These are phyloP conservation scores for Drosophila parvula DNA, from an alignment of 1,140 invertebrate genomes.

Conservation along the genomic window DNA sequence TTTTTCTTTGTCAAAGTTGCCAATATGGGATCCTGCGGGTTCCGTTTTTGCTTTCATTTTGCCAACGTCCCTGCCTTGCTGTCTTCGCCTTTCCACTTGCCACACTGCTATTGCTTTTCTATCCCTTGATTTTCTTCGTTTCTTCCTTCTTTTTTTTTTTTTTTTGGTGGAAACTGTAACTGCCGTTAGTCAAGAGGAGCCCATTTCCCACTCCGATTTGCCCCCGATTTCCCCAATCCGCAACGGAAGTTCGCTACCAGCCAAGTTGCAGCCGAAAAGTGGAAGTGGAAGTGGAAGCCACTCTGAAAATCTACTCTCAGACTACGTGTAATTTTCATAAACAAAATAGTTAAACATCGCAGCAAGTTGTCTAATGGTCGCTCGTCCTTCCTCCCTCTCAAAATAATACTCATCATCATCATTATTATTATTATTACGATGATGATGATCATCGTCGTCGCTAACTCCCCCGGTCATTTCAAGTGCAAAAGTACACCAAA, in stretches of 20 bases:
- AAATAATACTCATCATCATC: slow-evolving; percentile 9
- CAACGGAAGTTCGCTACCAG: slow-evolving; percentile 27
- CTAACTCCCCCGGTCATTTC: slow-evolving; percentile 34
- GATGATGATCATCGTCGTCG: slow-evolving; percentile 5
- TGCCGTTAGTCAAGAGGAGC: slow-evolving; percentile 64
- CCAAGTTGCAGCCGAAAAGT: slow-evolving; percentile 11
- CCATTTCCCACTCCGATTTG: slow-evolving; percentile 7
- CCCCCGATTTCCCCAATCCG: not conserved
- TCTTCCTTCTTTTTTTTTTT: too few relatives aligned
- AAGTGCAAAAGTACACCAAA: slow-evolving; percentile 58
- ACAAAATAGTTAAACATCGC: slow-evolving; percentile 67
- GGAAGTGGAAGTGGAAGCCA: slow-evolving; percentile 32
- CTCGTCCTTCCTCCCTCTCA: not conserved
- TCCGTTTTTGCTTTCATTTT: slow-evolving; percentile 62
- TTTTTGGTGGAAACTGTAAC: slow-evolving; percentile 59
- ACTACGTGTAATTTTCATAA: slow-evolving; percentile 66
- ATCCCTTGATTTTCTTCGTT: slow-evolving; percentile 17
- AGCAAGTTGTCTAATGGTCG: slow-evolving; percentile 54
- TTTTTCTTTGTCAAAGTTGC: slow-evolving; percentile 49
- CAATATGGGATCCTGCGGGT: slow-evolving; percentile 41
- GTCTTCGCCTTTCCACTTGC: slow-evolving; percentile 7
- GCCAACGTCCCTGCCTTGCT: slow-evolving; percentile 3
- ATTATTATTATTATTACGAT: not conserved
- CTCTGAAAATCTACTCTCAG: slow-evolving; percentile 17
- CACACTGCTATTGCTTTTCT: slow-evolving; percentile 7